Conservation (phyloP, 1,140 invertebrate genomes). For the Andricus grossulariae region DNA sequence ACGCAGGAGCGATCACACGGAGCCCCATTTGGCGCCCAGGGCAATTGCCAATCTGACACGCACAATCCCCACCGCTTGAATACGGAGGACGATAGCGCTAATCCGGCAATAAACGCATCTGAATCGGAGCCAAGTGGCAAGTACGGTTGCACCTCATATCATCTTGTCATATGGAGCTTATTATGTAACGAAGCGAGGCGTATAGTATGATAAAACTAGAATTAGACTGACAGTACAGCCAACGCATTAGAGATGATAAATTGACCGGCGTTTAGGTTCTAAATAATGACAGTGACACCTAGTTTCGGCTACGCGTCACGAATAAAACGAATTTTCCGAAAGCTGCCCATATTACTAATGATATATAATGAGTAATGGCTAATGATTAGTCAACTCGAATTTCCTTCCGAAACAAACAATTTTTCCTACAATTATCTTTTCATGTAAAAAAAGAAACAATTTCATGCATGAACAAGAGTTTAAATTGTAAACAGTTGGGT, state of each 20-base stretch:
- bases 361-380: background rate
- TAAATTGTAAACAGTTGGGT: no score
- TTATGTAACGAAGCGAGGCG: slow-evolving; percentile 28
- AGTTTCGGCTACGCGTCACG: background rate
- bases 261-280: slow-evolving; percentile 13
- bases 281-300: slow-evolving; percentile 4
- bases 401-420: no score
- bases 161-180: background rate
- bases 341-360: background rate
- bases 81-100: slow-evolving; percentile 5
- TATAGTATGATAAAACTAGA: slow-evolving; percentile 40
- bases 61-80: background rate
- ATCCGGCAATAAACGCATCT: slow-evolving; percentile 29
- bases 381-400: background rate
- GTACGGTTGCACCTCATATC: background rate
- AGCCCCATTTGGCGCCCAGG: slow-evolving; percentile 39
- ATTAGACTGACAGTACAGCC: slow-evolving; percentile 43
- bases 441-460: no score
- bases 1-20: slow-evolving; percentile 38
- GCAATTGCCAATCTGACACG: slow-evolving; percentile 33
- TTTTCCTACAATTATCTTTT: no score
- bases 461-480: no score
- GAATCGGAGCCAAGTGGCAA: slow-evolving; percentile 41
- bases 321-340: slow-evolving; percentile 9
- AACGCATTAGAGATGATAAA: slow-evolving; percentile 38